Evolutionary conservation across 2,888 invertebrate species (phyloP).

Genomic region (Synergus gifuensis): DNA sequence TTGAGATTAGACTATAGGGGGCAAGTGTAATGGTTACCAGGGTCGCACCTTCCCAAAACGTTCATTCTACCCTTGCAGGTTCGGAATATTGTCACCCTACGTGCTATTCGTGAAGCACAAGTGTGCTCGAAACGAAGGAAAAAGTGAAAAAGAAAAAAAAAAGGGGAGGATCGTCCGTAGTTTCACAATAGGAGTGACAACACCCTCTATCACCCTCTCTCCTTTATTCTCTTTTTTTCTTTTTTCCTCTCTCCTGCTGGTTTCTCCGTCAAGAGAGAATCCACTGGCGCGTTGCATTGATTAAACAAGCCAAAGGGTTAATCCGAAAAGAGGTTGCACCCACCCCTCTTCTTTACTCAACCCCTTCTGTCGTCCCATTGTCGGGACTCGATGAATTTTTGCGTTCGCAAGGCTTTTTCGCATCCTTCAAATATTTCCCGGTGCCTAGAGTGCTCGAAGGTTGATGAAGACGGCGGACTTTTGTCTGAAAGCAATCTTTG

Average conservation of each 20-base stretch:
- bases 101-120: constrained; percentile 27
- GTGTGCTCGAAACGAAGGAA: constrained; percentile 37
- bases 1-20: constrained; percentile 24
- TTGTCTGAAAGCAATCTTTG: constrained; percentile 22
- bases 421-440: constrained; percentile 34
- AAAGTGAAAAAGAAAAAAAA: constrained; percentile 43
- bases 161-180: constrained; percentile 35
- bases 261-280: constrained; percentile 38
- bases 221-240: neutral
- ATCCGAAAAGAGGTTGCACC: constrained; percentile 34
- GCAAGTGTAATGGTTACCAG: constrained; percentile 30
- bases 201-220: neutral
- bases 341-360: constrained; percentile 17
- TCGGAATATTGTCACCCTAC: constrained; percentile 27
- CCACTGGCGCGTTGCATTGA: constrained; percentile 40
- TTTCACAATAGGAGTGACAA: constrained; percentile 43
- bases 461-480: constrained; percentile 32
- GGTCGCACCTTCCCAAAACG: constrained; percentile 28
- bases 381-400: constrained; percentile 38
- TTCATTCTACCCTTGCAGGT: constrained; percentile 5
- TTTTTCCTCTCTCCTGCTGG: constrained; percentile 24
- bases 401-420: constrained; percentile 41
- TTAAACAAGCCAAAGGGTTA: constrained; percentile 41
- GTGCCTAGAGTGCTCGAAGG: constrained; percentile 18
- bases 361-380: constrained; percentile 21